A percentile compares a stretch with the other conserved stretches of the same genome.
phyloP scores from a whole-genome alignment of 1,140 invertebrate genomes.

The Drosophila tani region DNA sequence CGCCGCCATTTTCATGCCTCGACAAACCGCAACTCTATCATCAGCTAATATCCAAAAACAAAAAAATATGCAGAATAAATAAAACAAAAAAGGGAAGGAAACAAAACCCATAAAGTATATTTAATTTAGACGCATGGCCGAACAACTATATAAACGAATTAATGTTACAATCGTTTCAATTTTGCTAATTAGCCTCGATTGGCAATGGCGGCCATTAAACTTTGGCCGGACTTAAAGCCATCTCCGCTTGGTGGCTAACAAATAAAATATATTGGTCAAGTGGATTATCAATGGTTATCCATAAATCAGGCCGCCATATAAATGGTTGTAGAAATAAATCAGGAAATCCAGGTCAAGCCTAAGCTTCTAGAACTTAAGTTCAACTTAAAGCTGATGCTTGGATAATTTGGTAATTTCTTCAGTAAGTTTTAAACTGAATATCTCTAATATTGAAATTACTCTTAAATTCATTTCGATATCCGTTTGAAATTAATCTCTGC shows the following conservation, averaged over 20 bases:
- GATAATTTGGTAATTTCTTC: too few relatives aligned
- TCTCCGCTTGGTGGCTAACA: background rate
- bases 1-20: slow-evolving; percentile 42
- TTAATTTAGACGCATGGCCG: slow-evolving; percentile 67
- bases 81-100: slow-evolving; percentile 25
- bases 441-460: background rate
- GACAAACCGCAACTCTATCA: slow-evolving; percentile 58
- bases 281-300: slow-evolving; percentile 6
- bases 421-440: background rate
- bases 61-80: slow-evolving; percentile 16
- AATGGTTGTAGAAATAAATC: slow-evolving; percentile 10
- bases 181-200: slow-evolving; percentile 54
- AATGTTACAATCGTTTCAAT: slow-evolving; percentile 49
- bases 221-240: slow-evolving; percentile 18
- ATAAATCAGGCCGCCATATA: slow-evolving; percentile 5
- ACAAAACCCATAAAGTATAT: slow-evolving; percentile 52
- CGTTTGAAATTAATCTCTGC: slow-evolving; percentile 4
- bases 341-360: background rate
- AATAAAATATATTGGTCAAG: slow-evolving; percentile 2
- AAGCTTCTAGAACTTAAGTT: too few relatives aligned
- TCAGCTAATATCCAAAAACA: slow-evolving; percentile 43
- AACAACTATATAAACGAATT: slow-evolving; percentile 71
- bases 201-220: slow-evolving; percentile 9
- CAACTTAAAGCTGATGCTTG: background rate
- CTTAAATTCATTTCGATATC: background rate